A percentile compares a stretch with the other conserved stretches of the same genome.
Conservation (phyloP, 2,113 vertebrate species). For the Caranx ignobilis region DNA sequence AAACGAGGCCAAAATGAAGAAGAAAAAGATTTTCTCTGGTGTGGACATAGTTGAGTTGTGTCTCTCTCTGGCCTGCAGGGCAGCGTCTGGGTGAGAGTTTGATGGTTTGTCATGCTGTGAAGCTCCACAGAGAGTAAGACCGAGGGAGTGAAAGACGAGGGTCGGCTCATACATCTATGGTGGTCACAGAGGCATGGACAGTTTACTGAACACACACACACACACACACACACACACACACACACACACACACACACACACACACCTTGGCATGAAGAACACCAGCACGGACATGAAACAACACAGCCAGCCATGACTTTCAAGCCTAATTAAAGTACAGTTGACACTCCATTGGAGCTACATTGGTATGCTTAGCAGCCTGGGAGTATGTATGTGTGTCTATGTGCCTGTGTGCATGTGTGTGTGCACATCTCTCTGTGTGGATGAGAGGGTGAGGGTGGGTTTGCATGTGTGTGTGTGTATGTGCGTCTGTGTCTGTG, state of each 20-base stretch:
- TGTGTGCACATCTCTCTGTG: slow-evolving; percentile 10
- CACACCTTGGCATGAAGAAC: background rate
- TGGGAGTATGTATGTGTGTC: background rate
- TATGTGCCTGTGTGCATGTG: too few relatives aligned
- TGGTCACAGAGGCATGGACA: slow-evolving; percentile 29
- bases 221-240: slow-evolving; percentile 4
- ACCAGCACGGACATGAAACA: slow-evolving; percentile 8
- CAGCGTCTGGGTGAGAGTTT: slow-evolving; percentile 8
- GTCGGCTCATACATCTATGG: slow-evolving; percentile 25
- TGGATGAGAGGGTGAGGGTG: background rate
- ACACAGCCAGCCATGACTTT: slow-evolving; percentile 16
- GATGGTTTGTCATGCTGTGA: slow-evolving; percentile 42
- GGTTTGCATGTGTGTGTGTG: slow-evolving; percentile 8
- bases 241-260: slow-evolving; percentile 6
- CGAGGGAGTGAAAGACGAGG: background rate
- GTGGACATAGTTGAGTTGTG: slow-evolving; percentile 9
- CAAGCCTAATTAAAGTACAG: slow-evolving; percentile 65
- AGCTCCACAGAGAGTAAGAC: slow-evolving; percentile 20
- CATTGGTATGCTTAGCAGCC: slow-evolving; percentile 47
- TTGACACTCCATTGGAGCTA: slow-evolving; percentile 59
- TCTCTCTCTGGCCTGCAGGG: slow-evolving; percentile 5
- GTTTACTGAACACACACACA: slow-evolving; percentile 28
- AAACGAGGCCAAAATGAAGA: slow-evolving; percentile 14
- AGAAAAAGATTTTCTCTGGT: background rate
- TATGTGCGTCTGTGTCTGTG: background rate